Conservation (phyloP, 2,888 invertebrate genomes). For the Vandiemenella viatica region DNA sequence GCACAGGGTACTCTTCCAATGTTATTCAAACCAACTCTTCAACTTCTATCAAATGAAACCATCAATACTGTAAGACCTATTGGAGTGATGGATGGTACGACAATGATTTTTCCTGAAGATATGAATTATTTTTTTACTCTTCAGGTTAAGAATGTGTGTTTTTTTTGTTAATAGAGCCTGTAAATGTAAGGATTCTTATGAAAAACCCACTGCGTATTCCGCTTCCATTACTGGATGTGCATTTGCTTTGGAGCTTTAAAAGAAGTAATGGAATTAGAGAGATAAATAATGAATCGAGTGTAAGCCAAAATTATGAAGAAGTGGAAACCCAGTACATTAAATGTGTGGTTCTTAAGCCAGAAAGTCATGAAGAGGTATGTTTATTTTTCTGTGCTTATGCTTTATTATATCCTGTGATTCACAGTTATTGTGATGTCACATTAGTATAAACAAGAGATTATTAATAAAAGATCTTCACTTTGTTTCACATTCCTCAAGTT, state of each 20-base stretch:
- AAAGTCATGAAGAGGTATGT: slow-evolving; percentile 36
- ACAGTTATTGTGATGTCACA: too few relatives aligned
- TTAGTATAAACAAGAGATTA: too few relatives aligned
- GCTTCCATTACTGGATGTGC: slow-evolving; percentile 50
- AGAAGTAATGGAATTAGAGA: background rate
- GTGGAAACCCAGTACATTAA: slow-evolving; percentile 43
- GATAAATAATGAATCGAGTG: slow-evolving; percentile 26
- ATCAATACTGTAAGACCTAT: slow-evolving; percentile 49
- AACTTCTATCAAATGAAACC: slow-evolving; percentile 48
- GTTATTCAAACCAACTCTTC: slow-evolving; percentile 63
- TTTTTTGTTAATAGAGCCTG: too few relatives aligned
- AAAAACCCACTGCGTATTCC: slow-evolving; percentile 61
- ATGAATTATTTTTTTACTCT: background rate
- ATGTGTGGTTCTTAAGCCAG: slow-evolving; percentile 39
- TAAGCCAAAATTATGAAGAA: slow-evolving; percentile 27
- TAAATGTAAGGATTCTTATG: slow-evolving; percentile 60
- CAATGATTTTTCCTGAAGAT: background rate
- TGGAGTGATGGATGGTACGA: slow-evolving; percentile 53
- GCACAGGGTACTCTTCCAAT: slow-evolving; percentile 51
- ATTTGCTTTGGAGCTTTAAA: slow-evolving; percentile 45
- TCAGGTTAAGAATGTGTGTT: background rate
- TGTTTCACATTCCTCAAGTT: too few relatives aligned
- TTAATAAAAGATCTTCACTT: too few relatives aligned
- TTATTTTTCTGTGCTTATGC: background rate
- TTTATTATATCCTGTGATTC: slow-evolving; percentile 1